Conservation (phyloP, 2,113 vertebrate genomes). For the Ochotona curzoniae region DNA sequence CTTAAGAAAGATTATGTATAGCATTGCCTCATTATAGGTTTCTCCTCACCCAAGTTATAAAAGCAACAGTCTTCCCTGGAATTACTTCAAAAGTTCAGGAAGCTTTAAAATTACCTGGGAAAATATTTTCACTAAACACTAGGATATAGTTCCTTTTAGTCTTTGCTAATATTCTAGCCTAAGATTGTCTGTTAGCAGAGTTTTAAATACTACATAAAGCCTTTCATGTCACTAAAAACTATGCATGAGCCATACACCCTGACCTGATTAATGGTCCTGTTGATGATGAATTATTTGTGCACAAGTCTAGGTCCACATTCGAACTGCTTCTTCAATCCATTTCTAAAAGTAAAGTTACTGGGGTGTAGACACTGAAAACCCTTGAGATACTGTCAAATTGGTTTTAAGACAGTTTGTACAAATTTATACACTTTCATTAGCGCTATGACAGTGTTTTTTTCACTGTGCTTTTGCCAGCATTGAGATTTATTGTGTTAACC, state of each 20-base stretch:
- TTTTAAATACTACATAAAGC: constrained; percentile 35
- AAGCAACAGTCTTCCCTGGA: neutral
- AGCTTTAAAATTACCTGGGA: constrained; percentile 32
- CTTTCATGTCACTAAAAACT: constrained; percentile 36
- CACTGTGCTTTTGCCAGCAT: neutral
- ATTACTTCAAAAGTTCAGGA: constrained; percentile 50
- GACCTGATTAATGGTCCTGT: constrained; percentile 8
- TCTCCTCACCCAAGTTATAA: neutral
- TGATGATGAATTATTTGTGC: constrained; percentile 29
- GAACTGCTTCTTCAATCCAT: neutral
- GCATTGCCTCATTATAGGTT: neutral
- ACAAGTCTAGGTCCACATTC: neutral
- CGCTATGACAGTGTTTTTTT: neutral
- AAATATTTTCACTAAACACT: neutral
- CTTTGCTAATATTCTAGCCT: neutral
- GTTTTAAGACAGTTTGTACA: constrained; percentile 14
- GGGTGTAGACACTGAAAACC: neutral
- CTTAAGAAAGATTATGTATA: constrained; percentile 39
- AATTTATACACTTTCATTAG: constrained; percentile 22
- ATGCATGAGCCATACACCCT: neutral
- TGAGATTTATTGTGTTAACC: constrained; percentile 43
- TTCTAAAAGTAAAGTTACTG: constrained; percentile 29
- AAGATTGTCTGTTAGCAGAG: neutral
- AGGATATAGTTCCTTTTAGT: neutral
- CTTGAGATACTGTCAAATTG: constrained; percentile 4